Evolutionary conservation across 2,888 invertebrate genomes (phyloP), one percentile per base, ranked within the genome.

Genomic region (Caenorhabditis sulstoni): DNA sequence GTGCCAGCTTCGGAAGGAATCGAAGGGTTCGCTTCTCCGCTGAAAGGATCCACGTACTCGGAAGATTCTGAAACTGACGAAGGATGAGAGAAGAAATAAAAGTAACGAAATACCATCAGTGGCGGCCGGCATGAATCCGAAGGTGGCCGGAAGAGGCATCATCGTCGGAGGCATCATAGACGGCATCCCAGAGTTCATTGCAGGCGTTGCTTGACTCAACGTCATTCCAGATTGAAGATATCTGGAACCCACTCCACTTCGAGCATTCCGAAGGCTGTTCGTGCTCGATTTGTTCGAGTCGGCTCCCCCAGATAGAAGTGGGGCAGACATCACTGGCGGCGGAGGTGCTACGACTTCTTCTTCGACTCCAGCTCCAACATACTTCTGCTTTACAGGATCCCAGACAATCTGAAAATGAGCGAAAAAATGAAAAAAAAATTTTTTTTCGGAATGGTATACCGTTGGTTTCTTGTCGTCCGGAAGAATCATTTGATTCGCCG

Each of bases 321-420:
- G 78, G 23, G 57, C 73, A 8, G 53, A 47, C 58, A 81, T 73
- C 18, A 62, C 57, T 59, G 85, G 85, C 8, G 86, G 86, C 18
- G 86, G 86, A 0, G 85, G 68, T 18, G 84, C 82, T 1, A 73
- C 76, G 9, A 79, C 73, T 29, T 81, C 82, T 64, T 86, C 84
- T 68, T 87, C 88, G 3, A 85, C 84, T 29, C 84, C 86, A 16
- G 66, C 81, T n/a, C 87, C 88, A n/a, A 87, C 86, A 50, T 82
- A 88, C 44, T 64, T 53, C n/a, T 82, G 68, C 52, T 78, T 47
- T 20, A 61, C 75, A 7, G 79, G 68, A 52, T 88, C 87, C 86
- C 87, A 88, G 4, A 73, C 58, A 59, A 88, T 87, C 87, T 87
- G 75, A n/a, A n/a, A n/a, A n/a, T n/a, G n/a, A n/a, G n/a, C 12